A percentile compares a stretch with the other conserved stretches of the same genome.
Evolutionary conservation across 2,113 vertebrate genomes (phyloP).

Genomic region (Hystrix cristata): DNA sequence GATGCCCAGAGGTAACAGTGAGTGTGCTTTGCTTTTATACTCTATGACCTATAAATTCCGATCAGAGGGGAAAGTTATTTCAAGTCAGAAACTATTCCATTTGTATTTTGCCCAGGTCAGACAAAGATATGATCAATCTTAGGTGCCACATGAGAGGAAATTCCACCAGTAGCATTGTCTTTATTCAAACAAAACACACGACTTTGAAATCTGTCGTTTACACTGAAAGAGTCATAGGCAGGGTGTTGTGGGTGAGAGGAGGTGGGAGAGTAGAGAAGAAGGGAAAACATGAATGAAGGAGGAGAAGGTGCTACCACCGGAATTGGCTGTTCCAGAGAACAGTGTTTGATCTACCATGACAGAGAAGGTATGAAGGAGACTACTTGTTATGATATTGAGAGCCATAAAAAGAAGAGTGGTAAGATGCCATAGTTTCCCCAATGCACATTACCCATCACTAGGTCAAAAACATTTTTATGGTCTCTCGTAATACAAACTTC

Average conservation of each 20-base stretch:
- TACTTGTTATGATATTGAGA: background rate
- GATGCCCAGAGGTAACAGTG: too few relatives aligned
- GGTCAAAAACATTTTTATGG: background rate
- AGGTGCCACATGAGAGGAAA: fast-evolving
- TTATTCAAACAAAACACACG: background rate
- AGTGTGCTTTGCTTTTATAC: background rate
- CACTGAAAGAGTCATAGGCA: fast-evolving
- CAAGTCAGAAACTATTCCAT: background rate
- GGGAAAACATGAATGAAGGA: background rate
- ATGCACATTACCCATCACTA: background rate
- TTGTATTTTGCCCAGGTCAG: background rate
- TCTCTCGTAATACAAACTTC: background rate
- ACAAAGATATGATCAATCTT: background rate
- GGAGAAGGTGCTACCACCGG: background rate
- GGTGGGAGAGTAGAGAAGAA: fast-evolving
- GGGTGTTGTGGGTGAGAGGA: too few relatives aligned
- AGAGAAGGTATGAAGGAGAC: background rate
- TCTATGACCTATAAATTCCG: background rate
- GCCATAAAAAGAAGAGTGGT: background rate
- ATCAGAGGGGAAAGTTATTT: background rate
- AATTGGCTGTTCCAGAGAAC: fast-evolving
- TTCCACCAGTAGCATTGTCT: background rate
- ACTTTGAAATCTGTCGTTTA: background rate
- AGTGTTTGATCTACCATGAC: fast-evolving
- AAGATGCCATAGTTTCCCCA: background rate